Evolutionary conservation across 2,113 vertebrate genomes (phyloP), one percentile per base, ranked within the genome.

Genomic region (Geococcyx californianus): DNA sequence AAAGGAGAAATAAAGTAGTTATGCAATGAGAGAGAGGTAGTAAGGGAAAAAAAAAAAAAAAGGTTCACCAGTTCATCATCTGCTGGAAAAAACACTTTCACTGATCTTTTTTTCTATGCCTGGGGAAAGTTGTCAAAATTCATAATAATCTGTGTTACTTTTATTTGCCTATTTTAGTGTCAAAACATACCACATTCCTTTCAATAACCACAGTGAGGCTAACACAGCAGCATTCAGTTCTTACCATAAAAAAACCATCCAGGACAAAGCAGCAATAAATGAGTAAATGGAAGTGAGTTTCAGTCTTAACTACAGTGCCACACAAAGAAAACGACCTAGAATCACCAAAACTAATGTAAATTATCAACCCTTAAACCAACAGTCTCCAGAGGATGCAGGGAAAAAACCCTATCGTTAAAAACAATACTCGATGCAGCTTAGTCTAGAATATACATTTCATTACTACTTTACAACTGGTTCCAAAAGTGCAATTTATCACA

Each of bases 341-440:
- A 63, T 42, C n/a, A 62, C 6, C n/a, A 78, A 42, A 91, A 70
- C 20, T 19, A 33, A 78, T 24, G 36, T 6, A 67, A 17, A 24
- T 28, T 63, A 84, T 36, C 10, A 94, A 97, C 76, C 94, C 98
- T 44, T 70, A 38, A 80, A 31, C 2, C 21, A 13, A 14, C 29
- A 69, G 56, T 26, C 64, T 29, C 28, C 11, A 24, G 3, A 38
- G 2, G 16, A 60, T 24, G 8, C 10, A 60, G 17, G 28, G 34
- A 5, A 52, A 8, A 59, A 59, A 68, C 59, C 13, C 10, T 13
- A 28, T 7, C 29, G 21, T 17, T 52, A 76, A 87, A 94, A 44
- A 14, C 42, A 70, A 0, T 55, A 76, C 33, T 59, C 36, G 36
- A 59, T 42, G 19, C 16, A 75, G 13, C 45, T 54, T 69, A 64